Evolutionary conservation across 2,113 vertebrate genomes (phyloP).

Genomic region (Okapia johnstoni): DNA sequence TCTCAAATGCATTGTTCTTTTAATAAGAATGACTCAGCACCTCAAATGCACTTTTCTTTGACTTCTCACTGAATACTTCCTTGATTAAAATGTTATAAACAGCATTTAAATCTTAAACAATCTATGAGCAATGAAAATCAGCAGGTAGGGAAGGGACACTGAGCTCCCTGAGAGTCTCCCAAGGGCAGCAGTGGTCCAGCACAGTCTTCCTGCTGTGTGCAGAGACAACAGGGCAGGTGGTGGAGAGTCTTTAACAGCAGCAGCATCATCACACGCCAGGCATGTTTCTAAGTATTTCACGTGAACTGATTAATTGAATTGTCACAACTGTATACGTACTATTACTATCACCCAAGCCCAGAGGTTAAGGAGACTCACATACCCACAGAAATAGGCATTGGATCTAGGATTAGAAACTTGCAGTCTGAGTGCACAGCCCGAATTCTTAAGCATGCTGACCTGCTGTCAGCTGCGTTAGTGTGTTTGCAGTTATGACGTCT

Average conservation of each 20-base stretch:
- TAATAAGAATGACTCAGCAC: not conserved
- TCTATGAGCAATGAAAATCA: not conserved
- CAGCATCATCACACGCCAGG: not conserved
- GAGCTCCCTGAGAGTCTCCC: not conserved
- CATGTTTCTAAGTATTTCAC: not conserved
- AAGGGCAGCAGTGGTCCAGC: accelerated
- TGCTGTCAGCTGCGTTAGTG: too few species aligned
- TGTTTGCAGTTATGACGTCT: not conserved
- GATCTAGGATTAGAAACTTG: not conserved
- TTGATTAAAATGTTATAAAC: not conserved
- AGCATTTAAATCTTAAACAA: not conserved
- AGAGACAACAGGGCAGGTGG: accelerated
- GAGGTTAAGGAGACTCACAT: not conserved
- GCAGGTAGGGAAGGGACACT: not conserved
- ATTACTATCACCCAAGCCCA: not conserved
- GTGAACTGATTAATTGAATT: not conserved
- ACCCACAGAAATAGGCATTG: not conserved
- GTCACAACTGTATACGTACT: not conserved
- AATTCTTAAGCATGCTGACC: not conserved
- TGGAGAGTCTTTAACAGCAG: not conserved
- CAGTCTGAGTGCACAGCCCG: not conserved
- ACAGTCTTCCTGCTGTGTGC: not conserved
- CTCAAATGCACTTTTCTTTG: not conserved
- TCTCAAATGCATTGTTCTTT: not conserved
- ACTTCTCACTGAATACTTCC: not conserved